Conservation (phyloP, 2,797 vertebrate genomes). For the Sebastolobus altivelis region DNA sequence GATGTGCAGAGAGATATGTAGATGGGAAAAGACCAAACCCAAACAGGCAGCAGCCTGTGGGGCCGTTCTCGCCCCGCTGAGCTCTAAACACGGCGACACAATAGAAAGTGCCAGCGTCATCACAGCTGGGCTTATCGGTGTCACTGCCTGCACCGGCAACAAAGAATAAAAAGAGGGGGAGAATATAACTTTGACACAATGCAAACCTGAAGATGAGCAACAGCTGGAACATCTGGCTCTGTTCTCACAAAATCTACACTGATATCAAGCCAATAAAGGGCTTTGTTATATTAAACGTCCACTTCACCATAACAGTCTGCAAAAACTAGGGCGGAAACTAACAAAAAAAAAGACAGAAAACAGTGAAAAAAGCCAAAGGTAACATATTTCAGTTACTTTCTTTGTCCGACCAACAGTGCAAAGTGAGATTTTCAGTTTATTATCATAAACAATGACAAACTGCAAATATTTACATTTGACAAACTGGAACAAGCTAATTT, state of each 20-base stretch:
- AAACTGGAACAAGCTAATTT: neutral
- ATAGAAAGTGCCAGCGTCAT: conserved; percentile 82
- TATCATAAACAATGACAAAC: neutral
- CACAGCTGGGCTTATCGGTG: conserved; percentile 78
- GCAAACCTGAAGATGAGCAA: neutral
- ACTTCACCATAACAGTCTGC: neutral
- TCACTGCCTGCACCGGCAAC: conserved; percentile 11
- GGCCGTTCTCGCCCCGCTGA: conserved; percentile 41
- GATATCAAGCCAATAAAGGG: neutral
- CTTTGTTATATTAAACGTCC: neutral
- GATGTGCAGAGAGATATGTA: neutral
- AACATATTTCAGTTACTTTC: neutral
- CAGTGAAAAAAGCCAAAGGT: neutral
- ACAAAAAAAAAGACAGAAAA: neutral
- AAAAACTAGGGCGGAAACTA: neutral
- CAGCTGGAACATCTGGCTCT: conserved; percentile 26
- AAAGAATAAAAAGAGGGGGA: neutral
- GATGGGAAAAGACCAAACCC: neutral
- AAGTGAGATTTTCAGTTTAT: neutral
- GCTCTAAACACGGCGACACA: conserved; percentile 64
- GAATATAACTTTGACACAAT: neutral
- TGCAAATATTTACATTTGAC: neutral
- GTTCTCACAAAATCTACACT: neutral
- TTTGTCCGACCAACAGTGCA: neutral
- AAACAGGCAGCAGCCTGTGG: conserved; percentile 28